Evolutionary conservation across 2,113 vertebrate genomes (phyloP).

Genomic region (Microtus ochrogaster): DNA sequence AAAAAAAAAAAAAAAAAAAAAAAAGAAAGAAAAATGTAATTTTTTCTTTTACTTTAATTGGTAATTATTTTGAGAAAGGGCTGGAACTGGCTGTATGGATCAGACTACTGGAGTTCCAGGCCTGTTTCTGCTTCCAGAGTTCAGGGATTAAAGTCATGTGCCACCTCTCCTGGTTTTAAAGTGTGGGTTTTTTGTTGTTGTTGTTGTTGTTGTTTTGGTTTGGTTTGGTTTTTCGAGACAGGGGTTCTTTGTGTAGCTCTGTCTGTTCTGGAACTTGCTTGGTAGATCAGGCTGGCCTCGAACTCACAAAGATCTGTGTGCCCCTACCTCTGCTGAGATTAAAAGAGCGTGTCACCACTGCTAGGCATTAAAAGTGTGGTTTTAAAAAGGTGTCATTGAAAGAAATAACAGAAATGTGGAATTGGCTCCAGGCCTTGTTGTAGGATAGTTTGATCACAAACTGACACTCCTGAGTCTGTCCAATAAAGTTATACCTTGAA

Average conservation of each 20-base stretch:
- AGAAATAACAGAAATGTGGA: slow-evolving; percentile 17
- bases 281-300: background rate
- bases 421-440: background rate
- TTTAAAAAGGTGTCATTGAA: background rate
- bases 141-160: background rate
- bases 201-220: no score
- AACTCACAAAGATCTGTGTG: background rate
- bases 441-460: background rate
- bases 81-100: background rate
- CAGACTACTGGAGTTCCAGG: background rate
- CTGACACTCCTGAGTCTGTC: background rate
- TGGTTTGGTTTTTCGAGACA: background rate
- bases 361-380: background rate
- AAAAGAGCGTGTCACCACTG: background rate
- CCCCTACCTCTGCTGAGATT: background rate
- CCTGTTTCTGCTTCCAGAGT: background rate
- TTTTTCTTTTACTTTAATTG: background rate
- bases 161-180: background rate
- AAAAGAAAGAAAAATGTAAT: background rate
- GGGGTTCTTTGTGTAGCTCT: background rate
- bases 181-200: background rate
- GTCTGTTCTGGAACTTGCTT: background rate
- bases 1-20: no score
- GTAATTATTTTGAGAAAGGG: background rate
- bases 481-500: background rate